Base-by-base conservation (phyloP, 2,113 vertebrate genomes). In the Anguilla rostrata region DNA sequence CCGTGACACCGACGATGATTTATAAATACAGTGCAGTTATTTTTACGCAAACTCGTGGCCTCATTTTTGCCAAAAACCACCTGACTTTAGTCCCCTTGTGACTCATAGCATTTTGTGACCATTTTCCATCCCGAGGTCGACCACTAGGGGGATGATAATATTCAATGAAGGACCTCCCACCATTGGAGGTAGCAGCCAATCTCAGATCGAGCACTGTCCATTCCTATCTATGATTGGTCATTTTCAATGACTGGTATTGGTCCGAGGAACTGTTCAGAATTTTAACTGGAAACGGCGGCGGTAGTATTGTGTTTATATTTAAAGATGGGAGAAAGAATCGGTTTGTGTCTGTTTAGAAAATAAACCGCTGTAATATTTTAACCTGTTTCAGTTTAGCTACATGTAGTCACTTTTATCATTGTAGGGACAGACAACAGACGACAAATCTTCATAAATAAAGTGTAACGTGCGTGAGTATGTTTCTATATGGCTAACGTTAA, bases 211-310 rank as follows among this genome's bases (percentile, higher is more conserved):
- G 43, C 9, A 16, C 1, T 14, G 7, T 11, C 2, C 14, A 29
- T 34, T 11, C 46, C 22, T 5, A 34, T 26, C 16, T 46, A 34
- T 53, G 43, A 82, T 82, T 82, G 81, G 81, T 26, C 49, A 29
- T 53, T 11, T 15, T 29, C n/a, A 43, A 22, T 43, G 43, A 29
- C 20, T 22, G 41, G 81, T 26, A 29, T 6, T 22, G 41, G 81
- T 29, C 41, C 46, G 7, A 43, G 39, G 15, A 5, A n/a, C 6
- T 22, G 34, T 26, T 22, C 56, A 39, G 12, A 84, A 83, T 56
- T 84, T 78, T 49, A 29, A 78, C 5, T 26, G 5, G 83, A 84
- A 66, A 84, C 83, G 57, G 53, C 82, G 53, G 82, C 49, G 34
- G 34, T 34, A 22, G 49, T 4, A 60, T 75, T 7, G 3, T 84